Base-by-base conservation (phyloP, 2,797 vertebrate genomes). In the Etheostoma nigrum region DNA sequence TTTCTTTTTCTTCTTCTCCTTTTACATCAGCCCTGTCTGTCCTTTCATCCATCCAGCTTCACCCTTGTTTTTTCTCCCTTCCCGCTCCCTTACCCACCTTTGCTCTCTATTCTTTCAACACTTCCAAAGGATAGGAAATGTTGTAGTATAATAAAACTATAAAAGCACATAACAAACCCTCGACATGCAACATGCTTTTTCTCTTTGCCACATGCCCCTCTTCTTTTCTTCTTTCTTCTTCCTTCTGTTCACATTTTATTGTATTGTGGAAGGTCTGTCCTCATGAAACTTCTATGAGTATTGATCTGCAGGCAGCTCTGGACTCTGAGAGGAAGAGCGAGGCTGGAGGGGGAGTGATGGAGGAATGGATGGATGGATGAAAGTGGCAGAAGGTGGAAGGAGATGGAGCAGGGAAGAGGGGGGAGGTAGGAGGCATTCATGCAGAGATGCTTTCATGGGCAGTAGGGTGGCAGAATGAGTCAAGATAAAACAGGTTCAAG, bases 261-360 rank as follows among this genome's bases (percentile, higher is more conserved):
- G 93, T 95, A 27, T 27, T 27, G 93, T 91, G 93, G 87, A 91
- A 90, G 92, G 90, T 92, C 88, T 93, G 86, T 87, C 91, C 93
- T 96, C 94, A 96, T 96, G 94, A 96, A 96, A 95, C 96, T 96
- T 96, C 94, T 93, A 94, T 96, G 94, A 95, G 92, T 95, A 95
- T 93, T 93, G 96, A 96, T 97, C 94, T 83, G 88, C 23, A 58
- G 83, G 85, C 80, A 74, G 88, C 86, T 76, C 75, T 83, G 79
- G 86, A 79, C 86, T 86, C 86, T 48, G 78, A 66, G 79, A 82
- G 85, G 68, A 83, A 68, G 78, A 78, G 81, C 6, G 49, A 79
- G 65, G 84, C 52, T 30, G 81, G 63, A 78, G 85, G 79, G 75
- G 76, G 69, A 76, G 80, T 53, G 86, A 78, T 82, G 82, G 80